Conservation (phyloP, 2,113 vertebrate species). For the Notarius lentiginosus region DNA sequence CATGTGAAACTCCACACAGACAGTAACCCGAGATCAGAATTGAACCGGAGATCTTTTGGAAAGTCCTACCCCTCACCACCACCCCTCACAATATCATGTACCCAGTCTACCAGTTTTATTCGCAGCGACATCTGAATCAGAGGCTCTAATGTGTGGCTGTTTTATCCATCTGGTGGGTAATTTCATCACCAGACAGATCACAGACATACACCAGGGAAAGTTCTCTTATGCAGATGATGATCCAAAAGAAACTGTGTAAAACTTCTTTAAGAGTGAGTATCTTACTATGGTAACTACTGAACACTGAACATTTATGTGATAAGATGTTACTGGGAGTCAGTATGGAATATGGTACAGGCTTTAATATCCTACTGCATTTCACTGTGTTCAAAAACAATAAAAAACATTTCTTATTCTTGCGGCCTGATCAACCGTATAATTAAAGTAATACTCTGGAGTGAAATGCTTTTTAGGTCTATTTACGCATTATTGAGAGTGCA, state of each 20-base stretch:
- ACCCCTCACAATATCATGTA: background rate
- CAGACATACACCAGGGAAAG: constrained; percentile 48
- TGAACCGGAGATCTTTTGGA: background rate
- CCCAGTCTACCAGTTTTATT: background rate
- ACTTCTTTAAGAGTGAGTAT: background rate
- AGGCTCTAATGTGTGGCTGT: constrained; percentile 16
- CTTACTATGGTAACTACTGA: background rate
- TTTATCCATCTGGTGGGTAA: constrained; percentile 57
- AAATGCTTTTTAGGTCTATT: no score
- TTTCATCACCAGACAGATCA: constrained; percentile 61
- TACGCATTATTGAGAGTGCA: no score
- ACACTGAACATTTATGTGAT: background rate
- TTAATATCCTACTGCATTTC: background rate
- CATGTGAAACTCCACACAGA: background rate
- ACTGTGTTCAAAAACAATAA: background rate
- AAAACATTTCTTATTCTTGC: background rate
- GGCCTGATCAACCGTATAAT: background rate
- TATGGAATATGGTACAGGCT: background rate
- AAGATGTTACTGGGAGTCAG: background rate
- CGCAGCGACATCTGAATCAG: background rate
- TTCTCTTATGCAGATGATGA: constrained; percentile 27
- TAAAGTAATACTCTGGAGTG: background rate
- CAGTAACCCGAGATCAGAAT: background rate
- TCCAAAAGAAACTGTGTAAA: constrained; percentile 38
- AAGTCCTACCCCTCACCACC: background rate